phyloP scores from a whole-genome alignment of 1,140 invertebrate species.

The Drosophila pseudoananassae region DNA sequence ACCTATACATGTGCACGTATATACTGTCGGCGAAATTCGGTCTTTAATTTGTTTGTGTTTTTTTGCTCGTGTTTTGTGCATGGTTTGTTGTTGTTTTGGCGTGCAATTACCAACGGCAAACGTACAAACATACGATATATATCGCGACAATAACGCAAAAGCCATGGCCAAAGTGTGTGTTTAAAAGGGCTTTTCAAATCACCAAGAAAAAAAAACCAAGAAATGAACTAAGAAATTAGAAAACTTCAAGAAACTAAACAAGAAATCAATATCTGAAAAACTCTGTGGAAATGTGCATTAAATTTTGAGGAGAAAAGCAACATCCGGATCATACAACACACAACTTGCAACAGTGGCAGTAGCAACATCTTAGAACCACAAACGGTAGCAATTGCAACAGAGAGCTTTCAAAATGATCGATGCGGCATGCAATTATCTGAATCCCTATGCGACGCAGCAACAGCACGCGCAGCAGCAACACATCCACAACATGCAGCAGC shows the following conservation, averaged over 20 bases:
- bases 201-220: too few relatives aligned
- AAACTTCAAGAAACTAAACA: not conserved
- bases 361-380: slow-evolving; percentile 38
- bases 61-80: slow-evolving; percentile 21
- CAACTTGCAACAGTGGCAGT: not conserved
- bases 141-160: not conserved
- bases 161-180: not conserved
- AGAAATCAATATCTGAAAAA: not conserved
- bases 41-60: slow-evolving; percentile 37
- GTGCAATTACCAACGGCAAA: slow-evolving; percentile 27
- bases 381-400: slow-evolving; percentile 59
- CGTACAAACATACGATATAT: not conserved
- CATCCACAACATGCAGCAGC: slow-evolving; percentile 50
- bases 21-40: slow-evolving; percentile 34
- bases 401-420: slow-evolving; percentile 72
- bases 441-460: slow-evolving; percentile 64
- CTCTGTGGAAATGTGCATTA: not conserved
- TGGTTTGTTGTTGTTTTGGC: slow-evolving; percentile 20
- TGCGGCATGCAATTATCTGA: slow-evolving; percentile 80
- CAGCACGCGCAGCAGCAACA: slow-evolving; percentile 40
- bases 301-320: not conserved
- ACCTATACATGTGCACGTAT: slow-evolving; percentile 8
- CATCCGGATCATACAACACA: too few relatives aligned
- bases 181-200: too few relatives aligned
- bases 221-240: not conserved